Conservation (phyloP, 2,888 invertebrate species). For the Stenotaenia linearis region DNA sequence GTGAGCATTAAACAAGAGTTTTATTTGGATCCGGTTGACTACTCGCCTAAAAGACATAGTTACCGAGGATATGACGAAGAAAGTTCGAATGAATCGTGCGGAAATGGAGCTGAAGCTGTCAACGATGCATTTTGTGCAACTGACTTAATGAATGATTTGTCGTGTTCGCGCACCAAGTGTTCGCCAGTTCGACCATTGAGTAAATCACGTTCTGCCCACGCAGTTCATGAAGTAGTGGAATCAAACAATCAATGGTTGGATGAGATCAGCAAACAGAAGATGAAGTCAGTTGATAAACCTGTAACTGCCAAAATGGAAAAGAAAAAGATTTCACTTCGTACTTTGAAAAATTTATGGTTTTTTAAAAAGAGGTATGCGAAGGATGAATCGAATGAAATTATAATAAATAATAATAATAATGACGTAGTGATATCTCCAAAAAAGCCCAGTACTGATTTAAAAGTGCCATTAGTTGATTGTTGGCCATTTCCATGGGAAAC, state of each 20-base stretch:
- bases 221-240: conserved; percentile 30
- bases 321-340: conserved; percentile 43
- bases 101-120: not conserved
- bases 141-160: conserved; percentile 33
- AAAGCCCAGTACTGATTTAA: not conserved
- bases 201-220: conserved; percentile 33
- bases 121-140: conserved; percentile 37
- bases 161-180: conserved; percentile 2
- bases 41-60: not conserved
- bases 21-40: not conserved
- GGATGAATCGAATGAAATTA: not conserved
- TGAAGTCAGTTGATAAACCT: not conserved
- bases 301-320: conserved; percentile 34
- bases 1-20: not conserved
- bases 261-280: not conserved
- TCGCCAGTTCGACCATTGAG: conserved; percentile 32
- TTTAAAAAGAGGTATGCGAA: conserved; percentile 46
- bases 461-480: not conserved
- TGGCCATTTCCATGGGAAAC: not conserved
- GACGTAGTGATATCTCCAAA: not conserved
- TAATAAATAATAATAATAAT: conserved; percentile 11
- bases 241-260: not conserved
- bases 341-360: conserved; percentile 46
- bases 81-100: not conserved
- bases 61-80: not conserved